Evolutionary conservation across 1,140 invertebrate species (phyloP).

Genomic region (Cotesia chilonis): DNA sequence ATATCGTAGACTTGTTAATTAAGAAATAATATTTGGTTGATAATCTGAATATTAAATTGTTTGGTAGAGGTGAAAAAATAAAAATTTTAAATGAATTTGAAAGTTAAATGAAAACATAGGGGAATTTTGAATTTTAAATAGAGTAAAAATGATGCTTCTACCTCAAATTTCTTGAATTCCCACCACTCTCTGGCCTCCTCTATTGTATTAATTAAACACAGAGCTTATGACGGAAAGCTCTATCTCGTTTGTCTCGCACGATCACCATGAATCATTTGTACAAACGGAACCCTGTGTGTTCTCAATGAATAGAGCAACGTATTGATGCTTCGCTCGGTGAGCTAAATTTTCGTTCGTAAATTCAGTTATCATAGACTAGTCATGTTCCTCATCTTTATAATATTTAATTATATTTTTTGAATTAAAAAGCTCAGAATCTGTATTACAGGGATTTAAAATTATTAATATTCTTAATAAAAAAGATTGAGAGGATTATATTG

Average conservation of each 20-base stretch:
- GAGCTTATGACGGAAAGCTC: conserved; percentile 12
- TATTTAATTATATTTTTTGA: background rate
- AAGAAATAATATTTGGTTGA: too few species aligned
- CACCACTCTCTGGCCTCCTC: background rate
- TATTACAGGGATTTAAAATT: background rate
- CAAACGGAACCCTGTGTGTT: conserved; percentile 26
- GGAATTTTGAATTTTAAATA: conserved; percentile 2
- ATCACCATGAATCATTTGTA: conserved; percentile 22
- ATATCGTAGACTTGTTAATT: too few species aligned
- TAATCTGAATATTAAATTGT: too few species aligned
- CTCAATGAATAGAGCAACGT: conserved; percentile 24
- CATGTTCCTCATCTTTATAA: background rate
- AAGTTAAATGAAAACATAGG: too few species aligned
- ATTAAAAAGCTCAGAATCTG: too few species aligned
- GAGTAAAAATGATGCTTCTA: background rate
- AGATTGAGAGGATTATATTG: background rate
- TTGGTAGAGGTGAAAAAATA: too few species aligned
- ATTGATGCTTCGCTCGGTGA: conserved; percentile 15
- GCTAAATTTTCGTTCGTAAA: background rate
- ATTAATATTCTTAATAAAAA: background rate
- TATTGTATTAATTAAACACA: conserved; percentile 19
- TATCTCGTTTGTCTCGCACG: conserved; percentile 8
- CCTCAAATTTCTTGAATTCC: conserved; percentile 19
- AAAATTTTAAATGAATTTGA: too few species aligned
- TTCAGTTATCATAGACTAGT: conserved; percentile 1